Percentiles rank a stretch among this genome's conserved stretches.
phyloP scores from a whole-genome alignment of 2,888 invertebrate genomes.

The Phyto melanocephala region DNA sequence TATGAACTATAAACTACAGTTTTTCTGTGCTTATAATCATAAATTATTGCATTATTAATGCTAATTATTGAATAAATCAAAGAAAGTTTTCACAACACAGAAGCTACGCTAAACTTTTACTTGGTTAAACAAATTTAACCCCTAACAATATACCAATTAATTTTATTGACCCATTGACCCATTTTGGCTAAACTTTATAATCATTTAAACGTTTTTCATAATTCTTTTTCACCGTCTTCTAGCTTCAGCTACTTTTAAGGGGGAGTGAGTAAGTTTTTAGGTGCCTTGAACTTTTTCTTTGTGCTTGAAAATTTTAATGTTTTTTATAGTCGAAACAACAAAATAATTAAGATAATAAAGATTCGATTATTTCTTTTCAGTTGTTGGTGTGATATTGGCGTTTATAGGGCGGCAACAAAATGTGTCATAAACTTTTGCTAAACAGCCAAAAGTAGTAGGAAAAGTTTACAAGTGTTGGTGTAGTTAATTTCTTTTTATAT shows the following conservation, averaged over 20 bases:
- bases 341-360: constrained; percentile 48
- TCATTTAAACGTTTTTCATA: constrained; percentile 21
- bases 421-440: constrained; percentile 22
- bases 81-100: not conserved
- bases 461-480: not conserved
- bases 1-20: too few relatives aligned
- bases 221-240: not conserved
- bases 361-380: constrained; percentile 27
- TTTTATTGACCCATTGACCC: constrained; percentile 51
- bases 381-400: constrained; percentile 8
- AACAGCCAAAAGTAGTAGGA: not conserved
- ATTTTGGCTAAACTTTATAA: constrained; percentile 41
- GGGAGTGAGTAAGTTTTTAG: not conserved
- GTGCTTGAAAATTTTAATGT: constrained; percentile 17
- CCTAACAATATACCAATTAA: constrained; percentile 17
- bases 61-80: constrained; percentile 40
- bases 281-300: constrained; percentile 38
- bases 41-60: constrained; percentile 11
- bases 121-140: constrained; percentile 30
- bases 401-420: constrained; percentile 19
- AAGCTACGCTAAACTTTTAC: not conserved
- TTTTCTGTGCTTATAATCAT: constrained; percentile 26
- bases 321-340: constrained; percentile 36
- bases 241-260: not conserved
- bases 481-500: not conserved